Evolutionary conservation across 1,140 invertebrate genomes (phyloP).

Genomic region (Zaprionus lachaisei): DNA sequence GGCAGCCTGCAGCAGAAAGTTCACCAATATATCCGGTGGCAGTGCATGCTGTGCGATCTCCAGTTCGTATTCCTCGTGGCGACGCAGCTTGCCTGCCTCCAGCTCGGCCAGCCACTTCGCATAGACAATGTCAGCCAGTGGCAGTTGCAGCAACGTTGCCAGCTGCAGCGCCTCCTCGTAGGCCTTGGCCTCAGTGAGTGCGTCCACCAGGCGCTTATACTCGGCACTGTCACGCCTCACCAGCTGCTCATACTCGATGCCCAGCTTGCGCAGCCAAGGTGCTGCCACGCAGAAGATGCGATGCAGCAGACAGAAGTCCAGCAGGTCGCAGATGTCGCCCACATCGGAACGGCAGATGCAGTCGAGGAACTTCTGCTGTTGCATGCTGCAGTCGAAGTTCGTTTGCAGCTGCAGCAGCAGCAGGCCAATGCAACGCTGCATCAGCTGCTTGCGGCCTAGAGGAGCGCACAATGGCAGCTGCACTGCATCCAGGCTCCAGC

Average conservation of each 20-base stretch:
- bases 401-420: slow-evolving; percentile 65
- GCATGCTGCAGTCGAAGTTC: slow-evolving; percentile 69
- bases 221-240: slow-evolving; percentile 53
- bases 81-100: slow-evolving; percentile 51
- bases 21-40: slow-evolving; percentile 73
- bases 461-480: slow-evolving; percentile 60
- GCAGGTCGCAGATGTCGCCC: slow-evolving; percentile 72
- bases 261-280: slow-evolving; percentile 45
- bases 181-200: slow-evolving; percentile 62
- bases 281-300: slow-evolving; percentile 68
- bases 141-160: slow-evolving; percentile 67
- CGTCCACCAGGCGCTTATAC: slow-evolving; percentile 62
- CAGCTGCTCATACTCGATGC: slow-evolving; percentile 65
- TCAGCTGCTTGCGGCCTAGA: slow-evolving; percentile 51
- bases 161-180: slow-evolving; percentile 75
- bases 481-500: slow-evolving; percentile 71
- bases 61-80: slow-evolving; percentile 64
- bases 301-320: slow-evolving; percentile 76
- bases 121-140: slow-evolving; percentile 78
- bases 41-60: slow-evolving; percentile 70
- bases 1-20: slow-evolving; percentile 73
- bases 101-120: slow-evolving; percentile 73
- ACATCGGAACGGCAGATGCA: slow-evolving; percentile 78
- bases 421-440: slow-evolving; percentile 68
- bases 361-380: slow-evolving; percentile 71